A percentile compares a stretch with the other conserved stretches of the same genome.
phyloP scores from a whole-genome alignment of 2,888 invertebrate genomes.

The Latrodectus hesperus region DNA sequence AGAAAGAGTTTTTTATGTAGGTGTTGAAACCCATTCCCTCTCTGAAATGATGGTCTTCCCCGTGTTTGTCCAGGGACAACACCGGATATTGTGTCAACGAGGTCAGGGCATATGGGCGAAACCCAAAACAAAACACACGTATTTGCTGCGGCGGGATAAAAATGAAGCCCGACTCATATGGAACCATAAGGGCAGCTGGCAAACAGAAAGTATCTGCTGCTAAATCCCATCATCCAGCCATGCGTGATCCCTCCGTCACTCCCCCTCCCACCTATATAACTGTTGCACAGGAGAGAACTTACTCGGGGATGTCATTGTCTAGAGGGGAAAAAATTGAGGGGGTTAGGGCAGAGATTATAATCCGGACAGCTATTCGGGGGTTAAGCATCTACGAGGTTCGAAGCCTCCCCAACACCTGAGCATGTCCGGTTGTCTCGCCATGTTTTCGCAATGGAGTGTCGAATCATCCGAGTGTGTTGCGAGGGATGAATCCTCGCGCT shows the following conservation, averaged over 20 bases:
- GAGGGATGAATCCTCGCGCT: neutral
- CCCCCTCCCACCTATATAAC: slow-evolving; percentile 10
- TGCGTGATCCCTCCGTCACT: slow-evolving; percentile 38
- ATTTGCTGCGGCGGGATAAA: neutral
- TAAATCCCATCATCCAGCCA: slow-evolving; percentile 55
- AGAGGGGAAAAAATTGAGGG: neutral
- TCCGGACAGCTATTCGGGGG: slow-evolving; percentile 8
- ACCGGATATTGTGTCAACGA: slow-evolving; percentile 4
- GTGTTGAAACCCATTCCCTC: no score
- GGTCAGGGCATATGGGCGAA: slow-evolving; percentile 7
- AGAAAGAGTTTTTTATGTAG: no score
- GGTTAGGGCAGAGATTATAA: neutral
- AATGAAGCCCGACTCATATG: slow-evolving; percentile 5
- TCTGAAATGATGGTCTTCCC: neutral
- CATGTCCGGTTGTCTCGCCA: slow-evolving; percentile 38
- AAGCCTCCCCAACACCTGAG: slow-evolving; percentile 43
- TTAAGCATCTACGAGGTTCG: slow-evolving; percentile 10
- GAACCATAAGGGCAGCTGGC: slow-evolving; percentile 57
- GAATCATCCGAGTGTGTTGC: slow-evolving; percentile 9
- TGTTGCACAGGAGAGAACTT: slow-evolving; percentile 1
- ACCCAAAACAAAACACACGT: neutral
- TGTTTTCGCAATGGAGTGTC: neutral
- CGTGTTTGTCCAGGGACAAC: neutral
- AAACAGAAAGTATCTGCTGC: slow-evolving; percentile 33
- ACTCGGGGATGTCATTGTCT: slow-evolving; percentile 35